Evolutionary conservation across 2,888 invertebrate genomes (phyloP), one percentile per base, ranked within the genome.

Genomic region (Galerucella pusilla): DNA sequence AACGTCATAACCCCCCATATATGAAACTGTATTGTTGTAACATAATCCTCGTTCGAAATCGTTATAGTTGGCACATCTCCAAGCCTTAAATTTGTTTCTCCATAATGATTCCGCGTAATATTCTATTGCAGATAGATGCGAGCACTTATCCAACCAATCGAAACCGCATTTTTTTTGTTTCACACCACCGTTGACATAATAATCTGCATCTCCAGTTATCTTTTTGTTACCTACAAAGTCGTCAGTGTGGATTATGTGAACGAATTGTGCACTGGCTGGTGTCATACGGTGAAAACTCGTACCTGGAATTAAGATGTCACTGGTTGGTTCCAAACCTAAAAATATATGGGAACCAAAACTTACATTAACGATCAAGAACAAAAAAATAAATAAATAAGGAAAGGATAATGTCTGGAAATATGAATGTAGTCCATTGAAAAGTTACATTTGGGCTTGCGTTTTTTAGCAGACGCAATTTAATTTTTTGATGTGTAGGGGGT

Each of bases 261-360:
- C 71, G 49, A 66, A 84, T 57, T 82, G 74, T 0, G 84, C 87
- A 77, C 87, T 87, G 16, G 81, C 80, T 12, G 78, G 71, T 71
- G 86, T 85, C 46, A 88, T 71, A 59, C 86, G 84, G 65, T 83
- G 81, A 16, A 81, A 79, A 3, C 69, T 81, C 46, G 84, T 79
- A 6, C 57, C 71, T 2, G 77, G 7, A n/a, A 78, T 74, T 74
- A 84, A 85, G 1, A 84, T 72, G 3, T 85, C 85, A 45, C 79
- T 78, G 6, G 87, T 86, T 68, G 87, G 86, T 76, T 87, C 87
- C 60, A 87, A 73, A 66, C 86, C 88, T 75, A 66, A 64, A 71
- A 73, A 42, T 49, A 2, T 49, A 14, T 14, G 49, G 14, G 14
- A 49, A 49, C 35, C 1, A 1, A 7, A 7, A 42, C 35, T 0